phyloP scores from a whole-genome alignment of 2,113 vertebrate species.

The Dissostichus mawsoni region DNA sequence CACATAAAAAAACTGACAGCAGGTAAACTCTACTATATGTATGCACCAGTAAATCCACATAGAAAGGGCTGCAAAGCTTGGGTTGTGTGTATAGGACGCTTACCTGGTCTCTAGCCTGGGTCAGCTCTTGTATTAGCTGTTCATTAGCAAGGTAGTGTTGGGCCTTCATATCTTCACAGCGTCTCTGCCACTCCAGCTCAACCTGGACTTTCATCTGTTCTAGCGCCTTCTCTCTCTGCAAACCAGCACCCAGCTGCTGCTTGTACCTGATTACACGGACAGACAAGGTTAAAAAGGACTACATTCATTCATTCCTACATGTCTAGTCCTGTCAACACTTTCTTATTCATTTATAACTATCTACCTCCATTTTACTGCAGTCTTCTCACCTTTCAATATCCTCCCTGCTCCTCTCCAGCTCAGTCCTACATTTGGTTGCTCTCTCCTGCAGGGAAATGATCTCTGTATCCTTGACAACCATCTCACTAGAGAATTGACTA shows the following conservation, averaged over 20 bases:
- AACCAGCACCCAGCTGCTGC: constrained; percentile 79
- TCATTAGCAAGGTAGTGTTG: constrained; percentile 82
- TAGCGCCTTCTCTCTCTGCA: constrained; percentile 79
- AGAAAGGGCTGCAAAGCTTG: background rate
- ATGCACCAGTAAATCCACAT: background rate
- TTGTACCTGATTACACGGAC: constrained; percentile 83
- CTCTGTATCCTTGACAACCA: constrained; percentile 81
- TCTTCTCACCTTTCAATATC: constrained; percentile 80
- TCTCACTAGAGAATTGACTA: constrained; percentile 80
- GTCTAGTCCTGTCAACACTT: background rate
- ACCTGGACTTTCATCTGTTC: constrained; percentile 83
- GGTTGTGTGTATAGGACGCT: background rate
- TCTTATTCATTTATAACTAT: background rate
- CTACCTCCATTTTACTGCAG: background rate
- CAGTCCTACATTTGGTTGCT: constrained; percentile 72
- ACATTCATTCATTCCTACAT: background rate
- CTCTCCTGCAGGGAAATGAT: constrained; percentile 75
- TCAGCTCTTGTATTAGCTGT: constrained; percentile 82
- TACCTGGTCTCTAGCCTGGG: constrained; percentile 85
- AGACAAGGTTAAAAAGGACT: background rate
- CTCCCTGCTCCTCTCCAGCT: constrained; percentile 79
- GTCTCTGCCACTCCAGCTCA: constrained; percentile 86
- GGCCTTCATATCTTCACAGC: constrained; percentile 80
- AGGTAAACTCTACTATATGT: background rate
- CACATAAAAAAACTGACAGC: background rate